Evolutionary conservation across 2,113 vertebrate species (phyloP), one percentile per base, ranked within the genome.

Genomic region (Ameiurus melas): DNA sequence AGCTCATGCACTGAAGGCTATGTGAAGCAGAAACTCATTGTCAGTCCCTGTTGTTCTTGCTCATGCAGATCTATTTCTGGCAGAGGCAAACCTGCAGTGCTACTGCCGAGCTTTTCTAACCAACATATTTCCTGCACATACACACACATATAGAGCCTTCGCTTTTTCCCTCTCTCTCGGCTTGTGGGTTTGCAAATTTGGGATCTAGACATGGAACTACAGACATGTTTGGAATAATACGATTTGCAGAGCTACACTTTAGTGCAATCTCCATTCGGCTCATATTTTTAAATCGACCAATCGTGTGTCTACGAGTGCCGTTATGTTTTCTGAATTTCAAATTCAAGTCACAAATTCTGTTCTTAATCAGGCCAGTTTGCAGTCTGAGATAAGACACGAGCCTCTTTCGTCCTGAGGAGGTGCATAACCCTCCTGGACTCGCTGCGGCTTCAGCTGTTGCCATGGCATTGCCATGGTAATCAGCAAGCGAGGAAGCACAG

Each of bases 361-460:
- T 88, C 22, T 43, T 68, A 43, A 68, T 84, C 36, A 27, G 30
- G 81, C 58, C n/a, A 39, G n/a, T 22, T 77, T 71, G 12, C 36
- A 58, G 88, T 86, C 68, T 86, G 82, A 84, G 57, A 60, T 86
- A 36, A 16, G 60, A 68, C 78, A 78, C 20, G 64, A 87, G 84
- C 84, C 68, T 58, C 82, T 84, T 71, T 86, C 80, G 84, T 88
- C 73, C 81, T 60, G 87, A 85, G 90, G 87, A 86, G 60, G 83
- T 55, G 86, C 92, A 92, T 94, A 94, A 86, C 92, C 89, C 90
- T 89, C 55, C 91, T 93, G 94, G 92, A 94, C 92, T 87, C 86
- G 91, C 94, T 92, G 93, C 91, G 91, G 90, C 91, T 91, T 95
- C 90, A 86, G 92, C 91, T 92, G 95, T 96, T 96, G 95, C 95